Conservation (phyloP, 2,113 vertebrate species). For the Nesogale talazaci region DNA sequence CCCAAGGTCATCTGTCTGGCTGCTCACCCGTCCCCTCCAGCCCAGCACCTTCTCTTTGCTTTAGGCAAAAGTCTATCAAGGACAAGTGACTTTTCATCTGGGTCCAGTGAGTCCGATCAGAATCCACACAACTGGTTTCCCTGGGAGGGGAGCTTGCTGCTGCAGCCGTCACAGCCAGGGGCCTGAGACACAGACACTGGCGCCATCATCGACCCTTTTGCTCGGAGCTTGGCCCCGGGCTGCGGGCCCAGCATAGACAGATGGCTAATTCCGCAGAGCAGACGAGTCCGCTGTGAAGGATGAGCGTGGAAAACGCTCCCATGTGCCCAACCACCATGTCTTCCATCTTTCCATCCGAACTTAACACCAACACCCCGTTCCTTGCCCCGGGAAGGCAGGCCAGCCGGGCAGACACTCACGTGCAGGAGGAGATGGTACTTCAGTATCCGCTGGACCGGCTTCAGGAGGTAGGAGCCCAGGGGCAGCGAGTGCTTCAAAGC, state of each 20-base stretch:
- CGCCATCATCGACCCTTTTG: too few species aligned
- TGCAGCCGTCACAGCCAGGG: constrained; percentile 30
- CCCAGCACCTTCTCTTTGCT: constrained; percentile 44
- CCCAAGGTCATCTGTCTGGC: constrained; percentile 9
- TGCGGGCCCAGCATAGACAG: constrained; percentile 41
- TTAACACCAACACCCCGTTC: neutral
- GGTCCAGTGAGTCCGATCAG: constrained; percentile 33
- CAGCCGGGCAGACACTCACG: constrained; percentile 83
- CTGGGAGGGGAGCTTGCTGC: constrained; percentile 53
- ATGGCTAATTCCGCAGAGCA: constrained; percentile 68
- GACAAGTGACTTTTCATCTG: constrained; percentile 58
- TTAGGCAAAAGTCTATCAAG: neutral
- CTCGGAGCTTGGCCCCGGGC: constrained; percentile 45
- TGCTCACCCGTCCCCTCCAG: neutral
- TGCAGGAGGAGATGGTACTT: constrained; percentile 99
- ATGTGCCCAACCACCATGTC: neutral
- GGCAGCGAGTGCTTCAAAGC: constrained; percentile 95
- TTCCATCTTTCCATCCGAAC: neutral
- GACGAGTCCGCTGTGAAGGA: constrained; percentile 64
- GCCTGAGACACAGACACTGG: constrained; percentile 51
- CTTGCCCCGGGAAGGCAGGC: neutral
- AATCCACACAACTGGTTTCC: constrained; percentile 51
- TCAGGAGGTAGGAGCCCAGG: constrained; percentile 97
- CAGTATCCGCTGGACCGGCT: constrained; percentile 98
- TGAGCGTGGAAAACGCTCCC: constrained; percentile 51